Evolutionary conservation across 2,797 vertebrate genomes (phyloP), one percentile per base, ranked within the genome.

Genomic region (Sebastes jordani): DNA sequence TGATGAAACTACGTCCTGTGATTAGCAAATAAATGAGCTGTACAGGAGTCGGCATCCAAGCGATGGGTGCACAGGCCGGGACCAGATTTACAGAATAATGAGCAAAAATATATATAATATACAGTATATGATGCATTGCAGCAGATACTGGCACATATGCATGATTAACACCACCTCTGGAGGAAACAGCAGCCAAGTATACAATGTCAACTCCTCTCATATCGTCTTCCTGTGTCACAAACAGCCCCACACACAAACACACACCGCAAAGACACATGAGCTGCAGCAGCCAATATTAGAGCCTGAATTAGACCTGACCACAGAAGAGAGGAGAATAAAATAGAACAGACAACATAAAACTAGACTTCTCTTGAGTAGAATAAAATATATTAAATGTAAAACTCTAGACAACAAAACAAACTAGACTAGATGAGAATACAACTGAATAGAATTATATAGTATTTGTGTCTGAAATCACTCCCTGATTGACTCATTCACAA

Each of bases 101-200:
- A 86, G 68, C 36, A 49, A 30, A 76, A 71, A 6, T 52, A 52
- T 52, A 52, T 52, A n/a, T 52, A 6, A 59, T 42, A 66, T 7
- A 42, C 38, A 42, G 14, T 42, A 27, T 20, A n/a, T 59, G 38
- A 76, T 22, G 71, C 67, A 65, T 74, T 9, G 11, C 38, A 76
- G 74, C 77, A 82, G 69, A 85, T 81, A 81, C 71, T 72, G 73
- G 71, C n/a, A 74, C 80, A 80, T 84, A 78, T 69, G 46, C 80
- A 71, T 52, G 76, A 91, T 87, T 87, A 88, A 77, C 64, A 76
- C 42, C 36, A 36, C 13, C 54, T 73, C 76, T 81, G 68, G 66
- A 70, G 58, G 42, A 73, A 84, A 68, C 66, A 80, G 68, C 80
- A 80, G 80, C 80, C 80, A 82, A 66, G 70, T 84, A 78, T 75